Evolutionary conservation across 1,140 invertebrate genomes (phyloP), one percentile per base, ranked within the genome.

Genomic region (Odontomachus brunneus): DNA sequence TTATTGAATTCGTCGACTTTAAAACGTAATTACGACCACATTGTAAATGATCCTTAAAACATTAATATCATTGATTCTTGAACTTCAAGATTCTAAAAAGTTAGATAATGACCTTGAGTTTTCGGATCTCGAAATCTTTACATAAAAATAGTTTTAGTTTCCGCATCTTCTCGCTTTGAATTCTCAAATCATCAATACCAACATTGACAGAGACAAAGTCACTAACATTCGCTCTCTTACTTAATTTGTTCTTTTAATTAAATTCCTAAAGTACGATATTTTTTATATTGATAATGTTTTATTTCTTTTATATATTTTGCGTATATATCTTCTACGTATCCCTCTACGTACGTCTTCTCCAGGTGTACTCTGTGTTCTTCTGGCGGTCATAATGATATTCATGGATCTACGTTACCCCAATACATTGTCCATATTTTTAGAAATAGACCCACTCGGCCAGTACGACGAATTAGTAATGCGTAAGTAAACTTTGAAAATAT

Each of bases 381-480:
- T 95, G 26, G 94, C 94, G 22, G 24, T 92, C 0, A 29, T 92
- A 44, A 87, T 95, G 17, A 89, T 94, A 51, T 89, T 94, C 65
- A 83, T 95, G 67, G 94, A 95, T 86, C 81, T 93, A 3, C 84
- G 92, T 22, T 93, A 88, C 83, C 94, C 95, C 0, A 93, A 94
- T 55, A 72, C 90, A 19, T 85, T 95, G 9, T 93, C 94, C 15
- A 84, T 88, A 15, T 95, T 95, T 90, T 95, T 96, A 86, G 95
- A 94, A 1, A 94, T 95, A 53, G 95, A 96, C 90, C 94, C 95
- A 14, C 90, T 95, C 0, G 93, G 94, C 78, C 94, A 95, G 86
- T 95, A 94, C 71, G 95, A 96, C 72, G 95, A 95, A 80, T 92
- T 85, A 62, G 81, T 94, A 78, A 69, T 93, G 17, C 88, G 94